phyloP scores from a whole-genome alignment of 2,113 vertebrate species.

The Vombatus ursinus region DNA sequence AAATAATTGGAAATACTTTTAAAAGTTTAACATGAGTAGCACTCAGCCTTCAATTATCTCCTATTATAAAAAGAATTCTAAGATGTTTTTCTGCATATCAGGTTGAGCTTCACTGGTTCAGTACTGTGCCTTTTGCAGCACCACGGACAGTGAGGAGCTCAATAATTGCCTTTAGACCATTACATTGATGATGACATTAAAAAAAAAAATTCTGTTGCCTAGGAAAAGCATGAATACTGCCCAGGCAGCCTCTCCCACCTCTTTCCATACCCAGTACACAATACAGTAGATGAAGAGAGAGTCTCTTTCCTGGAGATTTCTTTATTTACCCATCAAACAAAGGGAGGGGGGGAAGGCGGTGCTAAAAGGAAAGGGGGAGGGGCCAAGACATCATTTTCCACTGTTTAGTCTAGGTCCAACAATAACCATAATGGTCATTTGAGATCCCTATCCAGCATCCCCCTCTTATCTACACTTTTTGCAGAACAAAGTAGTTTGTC shows the following conservation, averaged over 20 bases:
- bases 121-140: neutral
- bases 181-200: accelerated
- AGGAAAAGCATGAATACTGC: neutral
- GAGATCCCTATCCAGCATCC: too few relatives aligned
- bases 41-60: neutral
- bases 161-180: accelerated
- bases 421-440: neutral
- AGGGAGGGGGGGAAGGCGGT: accelerated
- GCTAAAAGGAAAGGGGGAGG: neutral
- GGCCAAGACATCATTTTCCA: neutral
- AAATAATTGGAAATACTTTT: neutral
- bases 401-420: neutral
- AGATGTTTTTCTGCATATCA: neutral
- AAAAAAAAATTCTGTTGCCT: neutral
- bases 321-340: neutral
- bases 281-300: neutral
- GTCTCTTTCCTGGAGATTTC: neutral
- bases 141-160: neutral
- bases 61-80: neutral
- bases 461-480: neutral
- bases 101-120: accelerated
- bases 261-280: neutral
- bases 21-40: neutral
- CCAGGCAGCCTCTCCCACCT: neutral
- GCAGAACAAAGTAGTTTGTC: neutral